Evolutionary conservation across 2,888 invertebrate genomes (phyloP).

Genomic region (Rhingia rostrata): DNA sequence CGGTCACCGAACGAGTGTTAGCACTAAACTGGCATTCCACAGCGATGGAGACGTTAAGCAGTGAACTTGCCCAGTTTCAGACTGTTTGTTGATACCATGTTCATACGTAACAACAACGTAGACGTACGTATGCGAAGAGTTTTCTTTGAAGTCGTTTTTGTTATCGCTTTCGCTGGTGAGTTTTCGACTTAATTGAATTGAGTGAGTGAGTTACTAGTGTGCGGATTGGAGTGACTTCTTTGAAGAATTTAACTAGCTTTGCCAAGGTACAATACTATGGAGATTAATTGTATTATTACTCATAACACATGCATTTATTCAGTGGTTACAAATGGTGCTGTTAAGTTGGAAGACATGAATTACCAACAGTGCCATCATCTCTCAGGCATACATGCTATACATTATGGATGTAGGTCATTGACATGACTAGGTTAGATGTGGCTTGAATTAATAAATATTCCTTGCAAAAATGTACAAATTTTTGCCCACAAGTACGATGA

Average conservation of each 20-base stretch:
- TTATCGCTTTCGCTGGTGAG: constrained; percentile 71
- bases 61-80: constrained; percentile 67
- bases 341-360: not conserved
- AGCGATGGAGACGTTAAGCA: constrained; percentile 61
- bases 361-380: not conserved
- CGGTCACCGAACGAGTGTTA: constrained; percentile 65
- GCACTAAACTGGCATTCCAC: constrained; percentile 71
- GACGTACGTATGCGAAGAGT: constrained; percentile 48
- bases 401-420: constrained; percentile 6
- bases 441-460: not conserved
- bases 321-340: too few species aligned
- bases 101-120: constrained; percentile 25
- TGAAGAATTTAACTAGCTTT: not conserved
- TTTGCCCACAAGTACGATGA: too few species aligned
- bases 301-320: too few species aligned
- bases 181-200: constrained; percentile 36
- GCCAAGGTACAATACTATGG: not conserved
- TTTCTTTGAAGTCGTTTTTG: constrained; percentile 62
- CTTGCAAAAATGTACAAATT: too few species aligned
- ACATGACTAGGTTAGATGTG: not conserved
- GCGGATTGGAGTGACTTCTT: constrained; percentile 40
- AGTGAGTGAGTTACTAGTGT: constrained; percentile 50
- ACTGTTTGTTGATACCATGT: constrained; percentile 65
- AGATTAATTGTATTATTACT: not conserved
- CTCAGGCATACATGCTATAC: not conserved